These are phyloP conservation scores for Dryococelus australis DNA, from an alignment of 2,888 invertebrate genomes.

Conservation along the genomic window DNA sequence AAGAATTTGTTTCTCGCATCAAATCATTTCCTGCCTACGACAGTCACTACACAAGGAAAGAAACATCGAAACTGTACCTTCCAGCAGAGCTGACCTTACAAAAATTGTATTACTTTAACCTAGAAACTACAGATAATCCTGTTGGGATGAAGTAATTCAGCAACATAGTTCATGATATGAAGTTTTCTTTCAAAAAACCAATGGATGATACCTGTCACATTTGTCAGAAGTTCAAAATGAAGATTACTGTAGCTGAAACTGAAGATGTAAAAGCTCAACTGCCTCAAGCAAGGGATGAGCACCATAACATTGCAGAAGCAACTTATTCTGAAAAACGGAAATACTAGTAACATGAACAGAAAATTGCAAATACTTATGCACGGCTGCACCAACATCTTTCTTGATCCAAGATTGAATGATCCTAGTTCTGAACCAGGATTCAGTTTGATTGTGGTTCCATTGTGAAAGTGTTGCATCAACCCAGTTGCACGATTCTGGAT, in stretches of 20 bases:
- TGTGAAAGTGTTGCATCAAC: too few relatives aligned
- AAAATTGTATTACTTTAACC: background rate
- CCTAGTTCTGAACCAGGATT: too few relatives aligned
- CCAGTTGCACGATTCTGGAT: too few relatives aligned
- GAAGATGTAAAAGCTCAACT: background rate
- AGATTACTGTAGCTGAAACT: background rate
- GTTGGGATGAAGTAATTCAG: background rate
- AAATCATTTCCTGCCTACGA: background rate
- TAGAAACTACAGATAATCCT: background rate
- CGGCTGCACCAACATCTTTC: too few relatives aligned
- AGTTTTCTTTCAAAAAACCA: background rate
- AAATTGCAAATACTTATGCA: background rate
- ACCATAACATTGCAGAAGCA: background rate
- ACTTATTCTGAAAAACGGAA: background rate
- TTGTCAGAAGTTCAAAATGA: background rate
- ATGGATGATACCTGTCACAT: background rate
- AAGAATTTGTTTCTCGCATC: background rate
- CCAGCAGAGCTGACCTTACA: background rate
- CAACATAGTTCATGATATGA: background rate
- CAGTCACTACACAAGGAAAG: background rate
- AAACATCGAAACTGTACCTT: background rate
- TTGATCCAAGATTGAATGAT: too few relatives aligned
- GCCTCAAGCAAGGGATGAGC: background rate
- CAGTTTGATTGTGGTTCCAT: too few relatives aligned
- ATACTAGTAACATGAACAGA: background rate